These are phyloP conservation scores for Pempheris klunzingeri DNA, from an alignment of 2,797 vertebrate species.

Conservation along the genomic window DNA sequence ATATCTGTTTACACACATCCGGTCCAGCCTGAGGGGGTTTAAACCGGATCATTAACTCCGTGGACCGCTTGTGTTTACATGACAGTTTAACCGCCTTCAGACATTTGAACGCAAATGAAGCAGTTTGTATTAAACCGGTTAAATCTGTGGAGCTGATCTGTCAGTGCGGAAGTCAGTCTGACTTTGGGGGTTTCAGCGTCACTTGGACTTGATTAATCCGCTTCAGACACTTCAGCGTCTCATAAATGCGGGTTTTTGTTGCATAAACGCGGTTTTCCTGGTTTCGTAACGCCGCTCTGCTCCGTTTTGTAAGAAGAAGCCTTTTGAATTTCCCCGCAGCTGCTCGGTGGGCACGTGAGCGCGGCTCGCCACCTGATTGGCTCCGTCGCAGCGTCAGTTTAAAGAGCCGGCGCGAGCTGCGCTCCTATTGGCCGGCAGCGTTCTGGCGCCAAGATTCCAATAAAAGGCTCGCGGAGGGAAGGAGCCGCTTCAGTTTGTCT, in stretches of 20 bases:
- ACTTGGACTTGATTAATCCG: no score
- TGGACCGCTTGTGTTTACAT: neutral
- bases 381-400: slow-evolving; percentile 11
- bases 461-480: neutral
- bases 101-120: no score
- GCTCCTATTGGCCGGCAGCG: slow-evolving; percentile 37
- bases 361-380: slow-evolving; percentile 25
- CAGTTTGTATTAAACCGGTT: neutral
- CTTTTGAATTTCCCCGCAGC: slow-evolving; percentile 33
- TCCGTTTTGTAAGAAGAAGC: no score
- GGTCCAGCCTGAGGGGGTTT: neutral
- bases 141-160: no score
- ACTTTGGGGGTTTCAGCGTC: no score
- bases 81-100: no score
- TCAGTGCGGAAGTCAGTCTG: neutral
- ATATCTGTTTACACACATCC: neutral
- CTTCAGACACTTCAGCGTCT: no score
- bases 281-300: slow-evolving; percentile 36
- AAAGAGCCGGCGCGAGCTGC: slow-evolving; percentile 19
- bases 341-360: neutral
- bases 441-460: slow-evolving; percentile 55
- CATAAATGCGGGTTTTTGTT: neutral
- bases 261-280: slow-evolving; percentile 26
- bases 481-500: slow-evolving; percentile 20
- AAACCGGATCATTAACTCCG: no score